Percentiles rank a stretch among this genome's conserved stretches.
Evolutionary conservation across 2,113 vertebrate genomes (phyloP).

Genomic region (Channa argus): DNA sequence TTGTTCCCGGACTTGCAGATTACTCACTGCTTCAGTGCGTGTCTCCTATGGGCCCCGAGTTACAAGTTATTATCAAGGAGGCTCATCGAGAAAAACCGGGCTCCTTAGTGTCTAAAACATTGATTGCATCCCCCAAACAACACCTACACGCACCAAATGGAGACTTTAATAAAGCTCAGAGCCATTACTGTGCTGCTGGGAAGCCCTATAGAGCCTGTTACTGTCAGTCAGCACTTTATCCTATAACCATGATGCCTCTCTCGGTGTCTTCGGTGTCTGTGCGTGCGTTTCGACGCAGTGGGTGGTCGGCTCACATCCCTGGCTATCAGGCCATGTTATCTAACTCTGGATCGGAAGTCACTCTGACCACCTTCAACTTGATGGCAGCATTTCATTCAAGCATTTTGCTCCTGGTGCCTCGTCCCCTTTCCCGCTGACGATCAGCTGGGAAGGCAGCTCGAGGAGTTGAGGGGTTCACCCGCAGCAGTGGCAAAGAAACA

Average conservation of each 20-base stretch:
- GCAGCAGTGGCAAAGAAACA: too few species aligned
- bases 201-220: constrained; percentile 1
- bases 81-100: constrained; percentile 17
- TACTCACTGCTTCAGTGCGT: background rate
- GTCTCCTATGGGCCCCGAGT: background rate
- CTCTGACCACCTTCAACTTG: constrained; percentile 1
- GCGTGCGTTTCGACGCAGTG: background rate
- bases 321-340: constrained; percentile 42
- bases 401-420: too few species aligned
- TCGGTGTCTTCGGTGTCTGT: constrained; percentile 4
- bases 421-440: too few species aligned
- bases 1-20: constrained; percentile 6
- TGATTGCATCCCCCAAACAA: constrained; percentile 31
- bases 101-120: constrained; percentile 19
- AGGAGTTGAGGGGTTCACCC: too few species aligned
- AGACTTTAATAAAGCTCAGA: constrained; percentile 49
- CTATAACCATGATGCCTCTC: constrained; percentile 22
- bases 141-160: constrained; percentile 11
- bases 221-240: constrained; percentile 49
- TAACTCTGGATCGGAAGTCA: constrained; percentile 34
- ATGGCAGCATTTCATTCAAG: background rate
- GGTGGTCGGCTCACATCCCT: constrained; percentile 11
- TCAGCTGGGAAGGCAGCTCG: too few species aligned
- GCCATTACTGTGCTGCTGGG: constrained; percentile 26
- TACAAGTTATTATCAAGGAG: constrained; percentile 1